Base-by-base conservation (phyloP, 1,140 invertebrate genomes). In the Camponotus floridanus region DNA sequence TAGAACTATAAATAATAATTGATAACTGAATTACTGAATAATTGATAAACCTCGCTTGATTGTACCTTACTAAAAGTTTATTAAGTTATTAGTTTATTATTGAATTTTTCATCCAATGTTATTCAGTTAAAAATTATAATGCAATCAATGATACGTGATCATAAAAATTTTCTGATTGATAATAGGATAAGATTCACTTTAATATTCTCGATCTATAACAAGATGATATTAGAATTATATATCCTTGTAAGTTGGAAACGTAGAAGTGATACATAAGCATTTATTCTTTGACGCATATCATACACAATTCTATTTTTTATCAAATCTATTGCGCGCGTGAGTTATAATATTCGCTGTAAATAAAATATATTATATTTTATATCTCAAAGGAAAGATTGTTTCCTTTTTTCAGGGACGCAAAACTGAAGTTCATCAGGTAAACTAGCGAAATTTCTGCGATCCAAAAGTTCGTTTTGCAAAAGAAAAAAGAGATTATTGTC, bases 351-450 rank as follows among this genome's bases (percentile, higher is more conserved):
- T 80, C 70, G 21, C 65, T 65, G 18, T 51, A 33, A 51, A 78
- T 65, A 68, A 80, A 80, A 80, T 57, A 15, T 48, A 80, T 80
- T 51, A 80, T 80, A 80, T 80, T 80, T 80, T 80, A 70, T 70
- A 80, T 80, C 4, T 51, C 8, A 26, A 57, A 15, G 39, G 57
- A 42, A 42, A n/a, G 13, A 42, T 0, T 21, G 4, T 64, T 31
- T 42, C 11, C n/a, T 42, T 5, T 68, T 70, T 55, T 64, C 51
- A 57, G 0, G n/a, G 33, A 9, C 15, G 15, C 21, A 8, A 3
- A 51, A 21, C 0, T 3, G 1, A 8, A 5, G 0, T 51, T 51
- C 18, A 4, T 51, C 15, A 18, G 48, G 48, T 15, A 51, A 51
- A 55, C 9, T 55, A 13, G 48, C 5, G 42, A 13, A 48, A 48